Evolutionary conservation across 2,797 vertebrate genomes (phyloP).

Genomic region (Philypnodon macrostomus): DNA sequence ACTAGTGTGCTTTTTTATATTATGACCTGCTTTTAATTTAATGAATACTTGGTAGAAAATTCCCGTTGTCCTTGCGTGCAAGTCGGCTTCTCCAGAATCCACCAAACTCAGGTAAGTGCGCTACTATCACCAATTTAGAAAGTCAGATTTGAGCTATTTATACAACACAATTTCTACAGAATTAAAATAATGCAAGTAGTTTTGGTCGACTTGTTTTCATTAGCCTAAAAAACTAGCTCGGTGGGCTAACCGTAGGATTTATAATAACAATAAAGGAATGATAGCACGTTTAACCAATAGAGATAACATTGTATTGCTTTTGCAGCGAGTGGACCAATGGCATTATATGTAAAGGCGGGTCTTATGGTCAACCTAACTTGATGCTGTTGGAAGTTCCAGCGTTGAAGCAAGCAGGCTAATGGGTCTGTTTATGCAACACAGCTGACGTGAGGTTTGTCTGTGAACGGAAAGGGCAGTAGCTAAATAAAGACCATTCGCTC

Average conservation of each 20-base stretch:
- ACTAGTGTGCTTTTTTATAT: slow-evolving; percentile 5
- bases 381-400: slow-evolving; percentile 52
- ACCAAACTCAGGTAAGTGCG: slow-evolving; percentile 67
- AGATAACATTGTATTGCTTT: rapidly evolving
- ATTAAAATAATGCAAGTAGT: not conserved
- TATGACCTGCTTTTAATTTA: slow-evolving; percentile 6
- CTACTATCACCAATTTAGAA: slow-evolving; percentile 11
- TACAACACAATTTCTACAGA: not conserved
- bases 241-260: slow-evolving; percentile 37
- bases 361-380: slow-evolving; percentile 56
- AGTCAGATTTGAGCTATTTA: not conserved
- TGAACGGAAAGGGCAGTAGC: slow-evolving; percentile 2
- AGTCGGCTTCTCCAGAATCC: slow-evolving; percentile 69
- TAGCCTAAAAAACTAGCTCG: slow-evolving; percentile 43
- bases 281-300: slow-evolving; percentile 44
- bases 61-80: slow-evolving; percentile 57
- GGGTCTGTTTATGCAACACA: slow-evolving; percentile 57
- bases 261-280: slow-evolving; percentile 16
- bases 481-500: not conserved
- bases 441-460: slow-evolving; percentile 12
- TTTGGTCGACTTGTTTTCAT: not conserved
- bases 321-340: slow-evolving; percentile 28
- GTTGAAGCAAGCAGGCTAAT: slow-evolving; percentile 37
- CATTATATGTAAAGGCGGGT: slow-evolving; percentile 43
- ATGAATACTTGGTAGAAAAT: slow-evolving; percentile 39